A percentile compares a stretch with the other conserved stretches of the same genome.
These are phyloP conservation scores for Cylloceria caligata DNA, from an alignment of 2,888 invertebrate genomes.

Conservation along the genomic window DNA sequence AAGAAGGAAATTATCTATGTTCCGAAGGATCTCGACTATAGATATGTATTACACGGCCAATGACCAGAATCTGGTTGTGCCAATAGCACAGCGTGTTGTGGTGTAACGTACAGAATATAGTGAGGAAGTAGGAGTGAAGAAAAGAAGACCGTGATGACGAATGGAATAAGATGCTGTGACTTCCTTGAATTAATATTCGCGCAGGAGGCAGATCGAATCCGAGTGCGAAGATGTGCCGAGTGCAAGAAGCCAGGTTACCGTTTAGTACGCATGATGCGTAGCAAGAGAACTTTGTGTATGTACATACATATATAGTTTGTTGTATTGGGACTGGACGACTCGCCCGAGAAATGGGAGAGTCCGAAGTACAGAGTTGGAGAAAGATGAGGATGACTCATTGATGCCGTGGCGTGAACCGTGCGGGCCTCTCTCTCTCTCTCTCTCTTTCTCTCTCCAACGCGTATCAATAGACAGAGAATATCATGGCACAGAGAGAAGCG, in stretches of 20 bases:
- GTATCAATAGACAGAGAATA: slow-evolving; percentile 26
- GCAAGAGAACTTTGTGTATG: not conserved
- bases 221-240: slow-evolving; percentile 6
- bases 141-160: slow-evolving; percentile 11
- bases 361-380: slow-evolving; percentile 5
- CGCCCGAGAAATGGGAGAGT: slow-evolving; percentile 20
- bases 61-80: slow-evolving; percentile 47
- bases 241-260: not conserved
- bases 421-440: not conserved
- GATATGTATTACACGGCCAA: slow-evolving; percentile 21
- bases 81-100: slow-evolving; percentile 13
- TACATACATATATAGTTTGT: not conserved
- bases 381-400: slow-evolving; percentile 44
- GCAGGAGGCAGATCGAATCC: not conserved
- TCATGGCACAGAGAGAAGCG: slow-evolving; percentile 5
- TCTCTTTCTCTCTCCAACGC: not conserved
- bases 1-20: not conserved
- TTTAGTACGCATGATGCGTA: not conserved
- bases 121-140: slow-evolving; percentile 39
- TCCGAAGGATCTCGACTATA: not conserved
- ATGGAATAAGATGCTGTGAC: slow-evolving; percentile 29
- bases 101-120: slow-evolving; percentile 5
- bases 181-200: slow-evolving; percentile 1
- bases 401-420: slow-evolving; percentile 16
- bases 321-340: not conserved